Percentiles rank a stretch among this genome's conserved stretches.
These are phyloP conservation scores for Aphaenogaster floridana DNA, from an alignment of 1,140 invertebrate genomes.

Conservation along the genomic window DNA sequence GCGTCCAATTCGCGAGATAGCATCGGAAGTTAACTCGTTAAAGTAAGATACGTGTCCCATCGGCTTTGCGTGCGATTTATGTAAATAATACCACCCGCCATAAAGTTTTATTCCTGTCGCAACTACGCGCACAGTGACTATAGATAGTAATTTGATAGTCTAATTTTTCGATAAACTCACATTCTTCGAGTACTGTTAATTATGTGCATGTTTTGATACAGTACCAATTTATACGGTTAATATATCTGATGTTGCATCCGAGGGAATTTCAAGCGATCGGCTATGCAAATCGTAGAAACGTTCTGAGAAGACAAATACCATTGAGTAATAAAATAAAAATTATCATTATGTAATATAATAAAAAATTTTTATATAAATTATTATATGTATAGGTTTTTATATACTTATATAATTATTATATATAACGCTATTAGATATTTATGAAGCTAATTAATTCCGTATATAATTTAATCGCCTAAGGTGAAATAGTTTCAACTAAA, in stretches of 20 bases:
- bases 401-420: too few species aligned
- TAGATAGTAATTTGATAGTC: slow-evolving; percentile 45
- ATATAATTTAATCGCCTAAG: background rate
- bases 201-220: slow-evolving; percentile 7
- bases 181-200: background rate
- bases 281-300: background rate
- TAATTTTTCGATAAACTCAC: slow-evolving; percentile 29
- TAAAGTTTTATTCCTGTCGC: slow-evolving; percentile 56
- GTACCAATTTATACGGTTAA: background rate
- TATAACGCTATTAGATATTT: background rate
- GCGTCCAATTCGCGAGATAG: slow-evolving; percentile 32
- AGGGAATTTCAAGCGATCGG: background rate
- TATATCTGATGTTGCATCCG: background rate
- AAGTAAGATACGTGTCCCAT: slow-evolving; percentile 52
- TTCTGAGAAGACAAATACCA: background rate
- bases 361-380: too few species aligned
- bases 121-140: background rate
- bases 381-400: too few species aligned
- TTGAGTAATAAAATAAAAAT: background rate
- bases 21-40: slow-evolving; percentile 51
- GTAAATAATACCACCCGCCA: slow-evolving; percentile 34
- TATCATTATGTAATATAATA: too few species aligned
- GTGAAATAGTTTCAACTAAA: too few species aligned
- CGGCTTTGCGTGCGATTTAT: slow-evolving; percentile 39
- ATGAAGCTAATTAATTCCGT: background rate